Base-by-base conservation (phyloP, 2,888 invertebrate species). In the Rhingia rostrata region DNA sequence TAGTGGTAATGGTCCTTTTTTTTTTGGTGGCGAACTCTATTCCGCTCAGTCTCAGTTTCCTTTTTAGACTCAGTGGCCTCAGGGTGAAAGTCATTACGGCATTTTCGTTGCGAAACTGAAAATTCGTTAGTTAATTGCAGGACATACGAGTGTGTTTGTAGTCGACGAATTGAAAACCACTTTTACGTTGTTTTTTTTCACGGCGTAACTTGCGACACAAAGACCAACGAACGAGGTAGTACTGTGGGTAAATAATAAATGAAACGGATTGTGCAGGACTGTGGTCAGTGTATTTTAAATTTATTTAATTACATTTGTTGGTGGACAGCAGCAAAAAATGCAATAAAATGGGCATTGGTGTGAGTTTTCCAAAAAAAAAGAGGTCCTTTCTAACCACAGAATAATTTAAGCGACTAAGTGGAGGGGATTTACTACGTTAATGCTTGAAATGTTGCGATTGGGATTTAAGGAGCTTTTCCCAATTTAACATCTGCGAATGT, bases 61-160 rank as follows among this genome's bases (percentile, higher is more conserved):
- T 72, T 64, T 56, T 22, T 39, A 14, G 43, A 45, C n/a, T 60
- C 4, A 66, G 4, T 58, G 14, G 61, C 84, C 74, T 9, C 14
- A 60, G 70, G 74, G 80, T 51, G 47, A 74, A 75, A 84, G 84
- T 84, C 64, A 84, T 80, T 84, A 84, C 60, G 80, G 74, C 60
- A 74, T 74, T 80, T 69, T 74, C 58, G 64, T 79, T 80, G 74
- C 54, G 73, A 74, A 60, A 84, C 60, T 64, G 49, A 70, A 74
- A 84, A 84, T 75, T 84, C 79, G 80, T 84, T 84, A 84, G 84
- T 74, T 84, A 84, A 84, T 84, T 80, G 84, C 79, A 80, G 80
- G 66, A 61, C 54, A 22, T 22, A 75, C 37, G 54, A 61, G 39
- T 33, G 30, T 54, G 7, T 14, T 32, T 53, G 10, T 53, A 47